Conservation (phyloP, 2,888 invertebrate genomes). For the Stenodera caucasica region DNA sequence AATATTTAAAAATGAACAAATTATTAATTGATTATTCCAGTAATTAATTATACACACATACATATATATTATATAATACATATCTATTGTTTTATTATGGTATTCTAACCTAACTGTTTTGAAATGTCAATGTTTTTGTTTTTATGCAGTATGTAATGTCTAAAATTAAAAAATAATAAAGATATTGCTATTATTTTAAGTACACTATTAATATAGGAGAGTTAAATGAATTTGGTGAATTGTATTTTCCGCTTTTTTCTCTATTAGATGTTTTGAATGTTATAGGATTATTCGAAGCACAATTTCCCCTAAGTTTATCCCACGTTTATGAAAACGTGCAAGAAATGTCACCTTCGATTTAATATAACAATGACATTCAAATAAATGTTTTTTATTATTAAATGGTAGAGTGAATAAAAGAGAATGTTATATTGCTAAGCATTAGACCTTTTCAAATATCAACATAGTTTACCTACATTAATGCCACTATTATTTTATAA, state of each 20-base stretch:
- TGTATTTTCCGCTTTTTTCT: conserved; percentile 19
- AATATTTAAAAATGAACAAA: too few species aligned
- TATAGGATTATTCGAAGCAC: conserved; percentile 22
- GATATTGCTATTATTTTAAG: too few species aligned
- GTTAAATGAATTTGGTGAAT: conserved; percentile 24
- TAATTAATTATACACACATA: too few species aligned
- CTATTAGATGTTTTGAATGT: conserved; percentile 16
- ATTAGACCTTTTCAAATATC: conserved; percentile 9
- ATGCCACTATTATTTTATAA: conserved; percentile 7
- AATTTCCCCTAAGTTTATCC: too few species aligned
- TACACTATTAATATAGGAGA: conserved; percentile 4
- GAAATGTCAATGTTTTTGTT: too few species aligned
- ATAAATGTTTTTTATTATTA: conserved; percentile 13
- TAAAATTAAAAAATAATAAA: too few species aligned
- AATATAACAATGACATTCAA: neutral
- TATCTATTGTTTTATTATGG: too few species aligned
- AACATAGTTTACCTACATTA: neutral
- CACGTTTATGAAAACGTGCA: conserved; percentile 23
- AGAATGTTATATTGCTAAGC: conserved; percentile 6
- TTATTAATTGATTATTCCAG: too few species aligned
- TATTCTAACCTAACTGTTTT: too few species aligned
- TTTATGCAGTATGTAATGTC: too few species aligned
- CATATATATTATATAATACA: too few species aligned
- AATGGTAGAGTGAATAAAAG: neutral
- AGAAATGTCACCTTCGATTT: conserved; percentile 20